Conservation (phyloP, 2,113 vertebrate genomes). For the Montifringilla adamsi region DNA sequence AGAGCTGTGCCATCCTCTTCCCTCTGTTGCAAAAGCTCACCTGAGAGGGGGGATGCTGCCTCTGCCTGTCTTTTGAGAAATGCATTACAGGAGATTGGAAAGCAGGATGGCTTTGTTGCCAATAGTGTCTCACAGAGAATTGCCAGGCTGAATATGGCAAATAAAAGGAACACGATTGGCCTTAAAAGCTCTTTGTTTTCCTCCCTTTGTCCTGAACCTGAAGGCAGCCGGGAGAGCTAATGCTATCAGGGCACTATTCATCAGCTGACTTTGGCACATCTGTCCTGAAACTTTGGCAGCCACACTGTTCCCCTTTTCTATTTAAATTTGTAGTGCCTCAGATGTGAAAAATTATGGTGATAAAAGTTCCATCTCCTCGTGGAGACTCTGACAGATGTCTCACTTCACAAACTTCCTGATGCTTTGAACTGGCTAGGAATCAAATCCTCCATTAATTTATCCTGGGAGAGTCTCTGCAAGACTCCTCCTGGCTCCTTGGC, state of each 20-base stretch:
- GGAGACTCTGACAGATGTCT: neutral
- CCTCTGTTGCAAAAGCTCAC: neutral
- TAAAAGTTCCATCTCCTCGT: neutral
- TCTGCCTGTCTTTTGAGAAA: neutral
- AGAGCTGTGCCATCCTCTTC: neutral
- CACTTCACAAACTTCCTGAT: neutral
- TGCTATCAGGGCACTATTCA: constrained; percentile 12
- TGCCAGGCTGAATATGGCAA: neutral
- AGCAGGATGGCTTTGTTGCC: neutral
- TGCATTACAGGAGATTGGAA: neutral
- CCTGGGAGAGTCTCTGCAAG: neutral
- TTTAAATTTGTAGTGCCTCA: neutral
- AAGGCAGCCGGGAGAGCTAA: neutral
- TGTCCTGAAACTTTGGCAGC: neutral
- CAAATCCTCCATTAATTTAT: neutral
- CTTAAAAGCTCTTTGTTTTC: constrained; percentile 16
- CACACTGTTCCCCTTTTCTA: neutral
- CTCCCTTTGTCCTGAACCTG: constrained; percentile 20
- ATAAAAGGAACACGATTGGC: neutral
- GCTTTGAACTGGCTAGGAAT: neutral
- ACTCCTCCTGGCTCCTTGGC: neutral
- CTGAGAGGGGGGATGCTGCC: neutral
- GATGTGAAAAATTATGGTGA: neutral
- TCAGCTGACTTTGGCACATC: neutral
- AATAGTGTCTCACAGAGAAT: neutral